Evolutionary conservation across 23 tunicate species (phyloP), one percentile per base, ranked within the genome.

Genomic region (Corella eumyota): DNA sequence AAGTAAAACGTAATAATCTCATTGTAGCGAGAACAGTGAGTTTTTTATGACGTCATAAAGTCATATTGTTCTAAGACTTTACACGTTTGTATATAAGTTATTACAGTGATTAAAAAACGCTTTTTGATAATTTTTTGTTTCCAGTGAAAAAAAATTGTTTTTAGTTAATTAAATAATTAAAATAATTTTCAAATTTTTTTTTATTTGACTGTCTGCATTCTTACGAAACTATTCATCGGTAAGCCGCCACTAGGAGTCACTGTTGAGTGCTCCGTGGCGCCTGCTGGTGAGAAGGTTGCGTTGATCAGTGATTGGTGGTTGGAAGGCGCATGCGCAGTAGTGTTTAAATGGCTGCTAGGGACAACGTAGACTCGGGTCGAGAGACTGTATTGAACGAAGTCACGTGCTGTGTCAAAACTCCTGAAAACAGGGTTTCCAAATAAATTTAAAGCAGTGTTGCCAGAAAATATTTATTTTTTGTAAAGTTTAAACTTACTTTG

Each of bases 391-490:
- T 74, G 81, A 25, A 82, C 81, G 64, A 82, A 82, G 17, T 82
- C 92, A 4, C 92, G 65, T 6, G 92, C 71, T 3, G 92, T 61
- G 21, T 82, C 92, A 68, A 82, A 82, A 45, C 81, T 82, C 70
- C 74, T 61, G 64, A 4, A 44, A 59, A 51, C 48, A 40, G 48
- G 48, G 11, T 40, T 40, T 40, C 48, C 48, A 40, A 40, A 11
- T 15, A 40, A 40, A 40, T 40, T 40, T 40, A 40, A 40, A 40
- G 13, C 48, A 40, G 48, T 40, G 48, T 9, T 9, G 48, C 13
- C 15, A 40, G 48, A 15, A 40, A 40, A 9, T 9, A 40, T 40
- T 40, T 40, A 11, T 40, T 15, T 40, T 15, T 40, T 40, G 48
- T 15, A 15, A 11, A 9, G 11, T 40, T 40, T 15, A 40, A 26